phyloP scores from a whole-genome alignment of 2,797 vertebrate species.

The Pantherophis vulpinus region DNA sequence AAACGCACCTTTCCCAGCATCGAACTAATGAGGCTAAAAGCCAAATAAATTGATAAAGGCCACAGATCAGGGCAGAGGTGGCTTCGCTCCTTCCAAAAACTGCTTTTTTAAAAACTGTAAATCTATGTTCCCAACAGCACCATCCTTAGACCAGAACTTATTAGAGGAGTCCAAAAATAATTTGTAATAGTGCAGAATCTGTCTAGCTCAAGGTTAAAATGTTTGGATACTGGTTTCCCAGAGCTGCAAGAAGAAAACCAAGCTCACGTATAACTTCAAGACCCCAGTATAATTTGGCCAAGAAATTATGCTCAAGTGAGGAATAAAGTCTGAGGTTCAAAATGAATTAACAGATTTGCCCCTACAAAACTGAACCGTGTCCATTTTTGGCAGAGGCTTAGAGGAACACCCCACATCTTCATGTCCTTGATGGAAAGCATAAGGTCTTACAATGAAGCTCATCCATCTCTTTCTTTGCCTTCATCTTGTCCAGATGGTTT shows the following conservation, averaged over 20 bases:
- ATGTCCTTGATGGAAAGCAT: neutral
- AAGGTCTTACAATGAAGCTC: neutral
- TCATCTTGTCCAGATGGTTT: neutral
- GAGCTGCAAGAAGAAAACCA: neutral
- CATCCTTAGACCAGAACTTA: neutral
- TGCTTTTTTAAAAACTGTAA: neutral
- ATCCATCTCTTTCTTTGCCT: neutral
- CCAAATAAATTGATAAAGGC: neutral
- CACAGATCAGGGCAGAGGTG: neutral
- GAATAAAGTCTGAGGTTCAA: neutral
- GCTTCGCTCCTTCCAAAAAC: neutral
- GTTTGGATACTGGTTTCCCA: neutral
- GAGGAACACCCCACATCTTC: neutral
- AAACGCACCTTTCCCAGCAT: neutral
- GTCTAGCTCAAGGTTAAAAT: neutral
- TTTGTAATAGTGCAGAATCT: neutral
- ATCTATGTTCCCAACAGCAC: neutral
- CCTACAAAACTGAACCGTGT: neutral
- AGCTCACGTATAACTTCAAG: neutral
- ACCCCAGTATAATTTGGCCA: neutral
- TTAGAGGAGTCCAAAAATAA: neutral
- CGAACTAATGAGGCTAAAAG: neutral
- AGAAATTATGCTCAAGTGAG: neutral
- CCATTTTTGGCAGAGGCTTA: neutral
- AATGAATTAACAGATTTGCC: neutral